phyloP scores from a whole-genome alignment of 2,888 invertebrate genomes.

The Leucoma salicis region DNA sequence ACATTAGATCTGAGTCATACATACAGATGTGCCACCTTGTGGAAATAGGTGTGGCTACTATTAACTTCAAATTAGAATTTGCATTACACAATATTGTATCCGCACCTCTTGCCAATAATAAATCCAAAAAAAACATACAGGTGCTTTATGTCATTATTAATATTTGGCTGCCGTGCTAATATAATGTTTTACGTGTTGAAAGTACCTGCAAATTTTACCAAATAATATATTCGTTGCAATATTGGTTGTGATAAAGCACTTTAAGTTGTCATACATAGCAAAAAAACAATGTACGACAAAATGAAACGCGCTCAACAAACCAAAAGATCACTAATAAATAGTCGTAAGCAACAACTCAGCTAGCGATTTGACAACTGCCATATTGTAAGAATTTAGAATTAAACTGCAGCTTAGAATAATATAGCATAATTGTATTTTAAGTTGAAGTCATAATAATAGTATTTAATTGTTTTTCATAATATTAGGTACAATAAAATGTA shows the following conservation, averaged over 20 bases:
- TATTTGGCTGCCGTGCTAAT: constrained; percentile 37
- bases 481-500: constrained; percentile 66
- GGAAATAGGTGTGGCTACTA: constrained; percentile 1
- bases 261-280: constrained; percentile 59
- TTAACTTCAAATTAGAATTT: constrained; percentile 7
- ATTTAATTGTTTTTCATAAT: constrained; percentile 78
- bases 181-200: constrained; percentile 45
- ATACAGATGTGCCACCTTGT: constrained; percentile 1
- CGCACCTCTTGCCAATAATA: constrained; percentile 29
- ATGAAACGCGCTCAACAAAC: constrained; percentile 57
- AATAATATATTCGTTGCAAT: constrained; percentile 72
- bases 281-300: constrained; percentile 42
- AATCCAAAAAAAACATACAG: constrained; percentile 13
- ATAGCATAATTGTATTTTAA: constrained; percentile 59
- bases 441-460: constrained; percentile 80
- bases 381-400: constrained; percentile 74
- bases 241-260: constrained; percentile 77
- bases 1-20: neutral
- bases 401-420: constrained; percentile 57
- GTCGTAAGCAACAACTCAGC: constrained; percentile 68
- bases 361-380: constrained; percentile 81
- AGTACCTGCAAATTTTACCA: constrained; percentile 72
- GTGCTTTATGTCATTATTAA: constrained; percentile 25
- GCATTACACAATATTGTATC: neutral
- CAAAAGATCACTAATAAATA: constrained; percentile 51